Evolutionary conservation across 2,113 vertebrate genomes (phyloP).

Genomic region (Chitala chitala): DNA sequence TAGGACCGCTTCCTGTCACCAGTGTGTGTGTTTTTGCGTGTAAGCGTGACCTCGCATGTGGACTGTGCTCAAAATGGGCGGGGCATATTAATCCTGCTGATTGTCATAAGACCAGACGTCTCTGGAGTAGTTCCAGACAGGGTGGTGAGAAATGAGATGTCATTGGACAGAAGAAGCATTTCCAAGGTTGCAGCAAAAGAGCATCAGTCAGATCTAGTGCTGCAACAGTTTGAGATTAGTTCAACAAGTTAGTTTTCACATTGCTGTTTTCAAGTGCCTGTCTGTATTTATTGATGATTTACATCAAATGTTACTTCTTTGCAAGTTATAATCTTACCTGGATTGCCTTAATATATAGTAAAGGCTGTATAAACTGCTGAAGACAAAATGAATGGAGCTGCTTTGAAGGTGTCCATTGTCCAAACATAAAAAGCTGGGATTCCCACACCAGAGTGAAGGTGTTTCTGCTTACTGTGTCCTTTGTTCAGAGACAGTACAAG

Average conservation of each 20-base stretch:
- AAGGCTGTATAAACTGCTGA: too few species aligned
- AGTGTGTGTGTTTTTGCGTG: background rate
- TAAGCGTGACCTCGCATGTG: background rate
- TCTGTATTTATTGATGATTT: too few species aligned
- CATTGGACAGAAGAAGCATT: too few species aligned
- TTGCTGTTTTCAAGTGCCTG: too few species aligned
- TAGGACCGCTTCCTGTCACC: background rate
- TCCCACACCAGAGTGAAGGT: background rate
- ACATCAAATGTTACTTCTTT: too few species aligned
- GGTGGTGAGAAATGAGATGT: background rate
- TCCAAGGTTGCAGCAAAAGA: too few species aligned
- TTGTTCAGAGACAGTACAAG: background rate
- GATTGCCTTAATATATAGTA: too few species aligned
- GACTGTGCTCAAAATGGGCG: background rate
- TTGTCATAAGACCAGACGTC: background rate
- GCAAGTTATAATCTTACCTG: too few species aligned
- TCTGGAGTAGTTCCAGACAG: background rate
- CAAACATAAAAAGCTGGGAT: too few species aligned
- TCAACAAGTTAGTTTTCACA: too few species aligned
- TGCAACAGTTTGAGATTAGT: background rate
- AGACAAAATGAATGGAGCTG: too few species aligned
- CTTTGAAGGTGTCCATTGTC: too few species aligned
- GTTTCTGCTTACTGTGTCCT: background rate
- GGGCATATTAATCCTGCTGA: background rate
- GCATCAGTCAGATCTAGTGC: background rate